Base-by-base conservation (phyloP, 2,797 vertebrate genomes). In the Limnodromus scolopaceus region DNA sequence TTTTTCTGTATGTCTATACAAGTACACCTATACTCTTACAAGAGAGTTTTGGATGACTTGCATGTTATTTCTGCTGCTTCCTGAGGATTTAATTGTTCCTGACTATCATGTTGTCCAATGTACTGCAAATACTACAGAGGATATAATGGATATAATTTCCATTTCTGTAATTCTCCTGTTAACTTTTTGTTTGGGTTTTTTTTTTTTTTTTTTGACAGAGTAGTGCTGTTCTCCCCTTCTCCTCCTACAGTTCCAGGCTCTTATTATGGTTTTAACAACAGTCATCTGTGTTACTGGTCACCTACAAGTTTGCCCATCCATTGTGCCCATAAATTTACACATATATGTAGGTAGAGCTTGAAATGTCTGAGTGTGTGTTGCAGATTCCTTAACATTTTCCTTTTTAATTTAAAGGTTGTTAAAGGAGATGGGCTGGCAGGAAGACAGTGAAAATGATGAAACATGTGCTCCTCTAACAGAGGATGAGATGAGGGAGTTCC, bases 341-440 rank as follows among this genome's bases (percentile, higher is more conserved):
- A 12, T 5, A 5, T 13, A 13, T 11, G 4, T 57, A 63, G 39
- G 13, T 45, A 66, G 72, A 85, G 4, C 51, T 82, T 87, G 66
- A 89, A 80, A 55, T 34, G 6, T 57, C 30, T 41, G 32, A 13
- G 8, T 54, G 10, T 54, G 10, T 32, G 38, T 27, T 39, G 15
- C 53, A 72, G 68, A 58, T 61, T 70, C 4, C 34, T 45, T 51
- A 24, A 79, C 53, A 13, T 30, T 75, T 8, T 82, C 14, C 5
- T 41, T 30, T 28, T 83, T 74, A 72, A 49, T 85, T 84, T 82
- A 32, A 93, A 99, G 98, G 74, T 95, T 99, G 68, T 95, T 98
- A 92, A 99, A 98, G 84, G 98, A 98, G 82, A 99, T 99, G 98
- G 98, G 98, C 79, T 99, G 98, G 98, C 98, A 98, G 79, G 98